Evolutionary conservation across 1,140 invertebrate genomes (phyloP).

Genomic region (Myzus persicae): DNA sequence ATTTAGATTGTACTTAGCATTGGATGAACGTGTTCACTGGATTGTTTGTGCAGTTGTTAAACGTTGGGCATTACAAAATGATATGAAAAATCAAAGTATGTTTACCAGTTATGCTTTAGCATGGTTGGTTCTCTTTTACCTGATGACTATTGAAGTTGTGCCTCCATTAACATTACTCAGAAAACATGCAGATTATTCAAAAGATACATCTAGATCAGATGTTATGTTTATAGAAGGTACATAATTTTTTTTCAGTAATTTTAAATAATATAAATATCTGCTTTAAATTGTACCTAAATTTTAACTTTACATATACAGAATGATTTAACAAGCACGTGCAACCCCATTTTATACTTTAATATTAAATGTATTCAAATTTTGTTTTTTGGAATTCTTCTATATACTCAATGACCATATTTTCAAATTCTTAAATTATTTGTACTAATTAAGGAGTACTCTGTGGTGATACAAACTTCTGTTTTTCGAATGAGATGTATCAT

Average conservation of each 20-base stretch:
- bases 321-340: no score
- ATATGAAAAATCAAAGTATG: slow-evolving; percentile 62
- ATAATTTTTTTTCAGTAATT: neutral
- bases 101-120: slow-evolving; percentile 66
- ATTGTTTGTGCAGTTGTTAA: slow-evolving; percentile 66
- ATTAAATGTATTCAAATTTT: no score
- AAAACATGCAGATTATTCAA: slow-evolving; percentile 6
- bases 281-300: neutral
- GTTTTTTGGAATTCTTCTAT: no score
- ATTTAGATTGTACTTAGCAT: slow-evolving; percentile 61
- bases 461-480: no score
- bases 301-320: no score
- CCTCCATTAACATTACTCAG: slow-evolving; percentile 44
- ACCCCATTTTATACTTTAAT: no score
- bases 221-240: slow-evolving; percentile 54
- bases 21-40: slow-evolving; percentile 63
- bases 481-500: no score
- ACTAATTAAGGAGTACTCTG: no score
- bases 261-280: neutral
- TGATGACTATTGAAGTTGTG: slow-evolving; percentile 60
- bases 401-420: no score
- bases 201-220: neutral
- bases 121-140: slow-evolving; percentile 66
- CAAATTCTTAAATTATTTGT: no score
- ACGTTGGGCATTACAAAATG: slow-evolving; percentile 66